phyloP scores from a whole-genome alignment of 2,113 vertebrate species.

The Craseonycteris thonglongyai region DNA sequence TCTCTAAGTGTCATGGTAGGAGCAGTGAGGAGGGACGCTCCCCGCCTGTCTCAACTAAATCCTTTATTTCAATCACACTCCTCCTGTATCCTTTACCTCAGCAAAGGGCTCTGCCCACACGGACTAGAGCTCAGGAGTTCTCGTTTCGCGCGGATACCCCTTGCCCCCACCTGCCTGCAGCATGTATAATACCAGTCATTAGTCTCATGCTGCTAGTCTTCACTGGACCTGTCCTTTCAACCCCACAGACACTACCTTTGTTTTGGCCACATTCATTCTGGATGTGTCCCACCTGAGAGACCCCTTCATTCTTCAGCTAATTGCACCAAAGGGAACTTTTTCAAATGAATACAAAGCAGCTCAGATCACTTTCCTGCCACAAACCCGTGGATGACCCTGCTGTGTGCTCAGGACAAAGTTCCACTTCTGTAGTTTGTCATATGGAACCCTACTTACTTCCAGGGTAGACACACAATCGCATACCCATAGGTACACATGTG shows the following conservation, averaged over 20 bases:
- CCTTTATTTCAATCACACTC: too few species aligned
- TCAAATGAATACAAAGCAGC: not conserved
- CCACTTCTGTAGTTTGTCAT: not conserved
- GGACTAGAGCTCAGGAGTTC: not conserved
- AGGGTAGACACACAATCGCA: not conserved
- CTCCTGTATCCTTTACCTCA: not conserved
- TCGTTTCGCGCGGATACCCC: not conserved
- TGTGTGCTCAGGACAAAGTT: not conserved
- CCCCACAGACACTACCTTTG: not conserved
- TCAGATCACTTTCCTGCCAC: not conserved
- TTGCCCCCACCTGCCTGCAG: not conserved
- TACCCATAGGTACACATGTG: accelerated
- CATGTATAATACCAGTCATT: not conserved
- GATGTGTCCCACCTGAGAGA: not conserved
- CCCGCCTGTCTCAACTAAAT: accelerated
- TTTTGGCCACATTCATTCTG: not conserved
- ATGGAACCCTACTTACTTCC: not conserved
- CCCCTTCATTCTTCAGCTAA: not conserved
- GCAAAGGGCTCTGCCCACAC: not conserved
- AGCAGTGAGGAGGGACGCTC: not conserved
- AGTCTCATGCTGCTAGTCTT: not conserved
- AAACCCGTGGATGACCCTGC: not conserved
- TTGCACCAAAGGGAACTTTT: not conserved
- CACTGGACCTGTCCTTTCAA: not conserved
- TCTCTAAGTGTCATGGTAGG: not conserved